phyloP scores from a whole-genome alignment of 2,113 vertebrate genomes.

The Ammospiza caudacuta region DNA sequence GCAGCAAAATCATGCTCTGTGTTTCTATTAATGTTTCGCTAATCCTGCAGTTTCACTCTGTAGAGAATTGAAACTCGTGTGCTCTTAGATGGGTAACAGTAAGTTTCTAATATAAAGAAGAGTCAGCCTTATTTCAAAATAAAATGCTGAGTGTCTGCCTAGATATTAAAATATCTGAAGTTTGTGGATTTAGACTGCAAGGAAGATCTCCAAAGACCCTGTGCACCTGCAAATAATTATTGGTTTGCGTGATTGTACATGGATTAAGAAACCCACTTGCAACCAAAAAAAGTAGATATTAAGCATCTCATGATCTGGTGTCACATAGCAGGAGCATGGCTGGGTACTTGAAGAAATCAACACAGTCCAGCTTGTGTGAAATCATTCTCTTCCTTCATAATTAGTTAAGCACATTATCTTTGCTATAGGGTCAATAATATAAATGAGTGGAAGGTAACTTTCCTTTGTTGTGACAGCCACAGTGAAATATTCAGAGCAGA shows the following conservation, averaged over 20 bases:
- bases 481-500: background rate
- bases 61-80: slow-evolving; percentile 72
- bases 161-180: background rate
- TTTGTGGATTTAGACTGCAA: background rate
- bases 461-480: background rate
- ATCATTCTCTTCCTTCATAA: background rate
- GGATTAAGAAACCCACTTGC: background rate
- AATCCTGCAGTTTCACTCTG: slow-evolving; percentile 67
- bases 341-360: background rate
- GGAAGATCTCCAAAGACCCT: background rate
- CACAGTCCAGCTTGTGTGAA: background rate
- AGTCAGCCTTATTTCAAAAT: background rate
- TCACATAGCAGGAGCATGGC: background rate
- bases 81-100: background rate
- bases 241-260: background rate
- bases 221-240: background rate
- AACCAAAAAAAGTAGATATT: background rate
- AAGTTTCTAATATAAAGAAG: background rate
- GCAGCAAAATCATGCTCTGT: accelerated
- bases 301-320: background rate
- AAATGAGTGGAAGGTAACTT: background rate
- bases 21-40: background rate
- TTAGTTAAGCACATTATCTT: background rate
- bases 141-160: background rate
- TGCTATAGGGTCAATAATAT: background rate